Evolutionary conservation across 1,140 invertebrate genomes (phyloP).

Genomic region (Branchinecta lynchi): DNA sequence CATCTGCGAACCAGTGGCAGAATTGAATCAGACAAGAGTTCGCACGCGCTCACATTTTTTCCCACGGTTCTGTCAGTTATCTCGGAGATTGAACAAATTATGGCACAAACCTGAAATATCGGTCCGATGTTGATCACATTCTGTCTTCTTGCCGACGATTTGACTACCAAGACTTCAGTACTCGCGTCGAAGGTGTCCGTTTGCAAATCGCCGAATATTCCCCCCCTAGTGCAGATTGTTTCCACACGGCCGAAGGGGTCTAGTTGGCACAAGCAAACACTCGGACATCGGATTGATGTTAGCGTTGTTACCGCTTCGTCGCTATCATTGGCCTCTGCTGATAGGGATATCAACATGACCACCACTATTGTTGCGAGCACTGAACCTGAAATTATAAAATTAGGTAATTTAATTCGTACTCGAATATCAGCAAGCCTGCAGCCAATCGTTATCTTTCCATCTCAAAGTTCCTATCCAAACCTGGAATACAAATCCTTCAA

Average conservation of each 20-base stretch:
- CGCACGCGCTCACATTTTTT: no score
- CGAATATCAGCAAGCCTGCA: no score
- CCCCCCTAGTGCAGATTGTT: background rate
- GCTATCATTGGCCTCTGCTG: background rate
- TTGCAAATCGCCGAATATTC: background rate
- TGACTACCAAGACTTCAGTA: background rate
- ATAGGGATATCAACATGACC: no score
- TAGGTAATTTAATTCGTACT: no score
- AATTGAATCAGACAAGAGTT: no score
- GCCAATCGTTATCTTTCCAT: no score
- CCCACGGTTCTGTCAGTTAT: no score
- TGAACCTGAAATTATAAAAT: no score
- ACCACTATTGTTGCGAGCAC: no score
- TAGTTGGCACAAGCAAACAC: background rate
- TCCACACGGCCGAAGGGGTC: background rate
- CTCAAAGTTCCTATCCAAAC: no score
- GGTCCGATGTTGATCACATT: constrained; percentile 3
- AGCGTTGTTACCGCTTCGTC: background rate
- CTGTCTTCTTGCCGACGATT: background rate
- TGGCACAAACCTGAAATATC: background rate
- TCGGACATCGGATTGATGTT: background rate
- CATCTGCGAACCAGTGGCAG: no score
- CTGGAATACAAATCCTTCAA: no score
- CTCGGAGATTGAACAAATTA: background rate
- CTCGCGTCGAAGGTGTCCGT: background rate